These are phyloP conservation scores for Balearica regulorum DNA, from an alignment of 2,797 vertebrate species.

Conservation along the genomic window DNA sequence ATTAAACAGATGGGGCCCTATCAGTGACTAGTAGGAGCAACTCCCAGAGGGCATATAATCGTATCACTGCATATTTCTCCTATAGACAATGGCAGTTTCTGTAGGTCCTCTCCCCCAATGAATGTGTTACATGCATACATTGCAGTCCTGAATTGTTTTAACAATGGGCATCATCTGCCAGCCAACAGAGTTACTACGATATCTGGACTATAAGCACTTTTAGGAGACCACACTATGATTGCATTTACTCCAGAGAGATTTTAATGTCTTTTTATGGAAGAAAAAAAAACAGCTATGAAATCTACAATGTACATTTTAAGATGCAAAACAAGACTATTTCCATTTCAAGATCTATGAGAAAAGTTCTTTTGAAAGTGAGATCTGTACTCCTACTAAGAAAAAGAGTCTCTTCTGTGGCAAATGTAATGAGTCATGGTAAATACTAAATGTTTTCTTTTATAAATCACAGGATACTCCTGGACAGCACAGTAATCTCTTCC, in stretches of 20 bases:
- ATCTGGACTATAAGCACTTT: neutral
- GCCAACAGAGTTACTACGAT: neutral
- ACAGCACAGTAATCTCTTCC: neutral
- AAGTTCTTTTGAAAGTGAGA: neutral
- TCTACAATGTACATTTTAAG: neutral
- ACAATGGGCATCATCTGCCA: neutral
- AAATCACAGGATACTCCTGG: neutral
- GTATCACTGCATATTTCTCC: slow-evolving; percentile 2
- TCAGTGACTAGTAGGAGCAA: neutral
- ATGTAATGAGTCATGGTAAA: neutral
- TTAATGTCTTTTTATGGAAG: neutral
- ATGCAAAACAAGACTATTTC: neutral
- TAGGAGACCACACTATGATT: neutral
- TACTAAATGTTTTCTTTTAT: neutral
- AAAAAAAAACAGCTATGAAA: neutral
- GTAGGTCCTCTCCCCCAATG: neutral
- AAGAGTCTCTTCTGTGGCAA: neutral
- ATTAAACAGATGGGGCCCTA: slow-evolving; percentile 44
- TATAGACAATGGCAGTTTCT: slow-evolving; percentile 15
- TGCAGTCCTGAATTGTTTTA: neutral
- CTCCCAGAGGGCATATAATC: slow-evolving; percentile 8
- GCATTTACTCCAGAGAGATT: neutral
- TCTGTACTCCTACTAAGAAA: neutral
- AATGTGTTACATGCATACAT: neutral
- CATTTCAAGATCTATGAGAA: neutral